Evolutionary conservation across 1,140 invertebrate species (phyloP), one percentile per base, ranked within the genome.

Genomic region (Polypedilum pembai): DNA sequence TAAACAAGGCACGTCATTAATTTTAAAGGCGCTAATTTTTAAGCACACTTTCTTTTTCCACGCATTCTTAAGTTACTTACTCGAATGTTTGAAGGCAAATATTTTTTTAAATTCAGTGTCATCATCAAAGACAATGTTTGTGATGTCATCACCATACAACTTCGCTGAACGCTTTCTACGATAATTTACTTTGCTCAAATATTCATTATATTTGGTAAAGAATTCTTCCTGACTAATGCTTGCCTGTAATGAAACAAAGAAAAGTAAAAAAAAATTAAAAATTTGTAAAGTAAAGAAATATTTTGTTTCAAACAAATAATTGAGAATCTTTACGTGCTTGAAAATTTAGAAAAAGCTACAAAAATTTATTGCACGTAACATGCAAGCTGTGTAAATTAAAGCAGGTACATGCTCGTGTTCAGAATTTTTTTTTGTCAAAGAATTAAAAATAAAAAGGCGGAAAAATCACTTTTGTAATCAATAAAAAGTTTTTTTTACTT

Each of bases 171-270:
- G 73, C 73, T 21, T 56, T 40, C 78, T 74, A 7, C 75, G 75
- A 10, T 56, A 40, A 65, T 41, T 77, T 5, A 80, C 72, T 5
- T 78, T 78, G 7, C 74, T 74, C 41, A 82, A 76, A 73, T 82
- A 82, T 77, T 81, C 76, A 15, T 78, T 69, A 73, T 82, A 82
- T 78, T 82, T 82, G 8, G 74, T 80, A 12, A 77, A 76, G 76
- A 82, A 82, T 75, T 82, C 80, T 45, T 75, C 69, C 76, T 82
- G 80, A 72, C 80, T 82, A 15, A 82, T 80, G 74, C 81, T 82
- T 20, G 77, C 78, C 80, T 82, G 76, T 20, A 80, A 78, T 65
- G 24, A 77, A 7, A 77, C 41, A 17, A 73, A 74, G 17, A 72
- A 74, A n/a, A 18, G 21, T 73, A 73, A 66, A 20, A 20, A 17